Evolutionary conservation across 2,113 vertebrate genomes (phyloP), one percentile per base, ranked within the genome.

Genomic region (Pygoscelis antarcticus): DNA sequence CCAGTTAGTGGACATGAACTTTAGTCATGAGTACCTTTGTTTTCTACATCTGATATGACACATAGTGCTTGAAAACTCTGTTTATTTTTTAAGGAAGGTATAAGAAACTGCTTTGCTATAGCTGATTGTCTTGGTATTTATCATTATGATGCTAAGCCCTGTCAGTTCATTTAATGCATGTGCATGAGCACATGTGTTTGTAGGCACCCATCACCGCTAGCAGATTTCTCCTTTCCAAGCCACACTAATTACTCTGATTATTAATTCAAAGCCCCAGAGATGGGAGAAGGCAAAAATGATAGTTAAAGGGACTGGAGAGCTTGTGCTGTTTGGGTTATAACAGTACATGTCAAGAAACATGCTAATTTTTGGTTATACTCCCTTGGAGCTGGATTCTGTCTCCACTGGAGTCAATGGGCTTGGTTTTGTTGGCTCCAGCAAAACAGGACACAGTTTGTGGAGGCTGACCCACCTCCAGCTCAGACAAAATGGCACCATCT

Each of bases 51-150:
- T 77, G 79, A 78, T 92, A 81, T 25, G 68, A 74, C 51, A 66
- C 82, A 51, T 11, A 32, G 75, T 70, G 54, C 70, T 46, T 76
- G 81, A 52, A 93, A 96, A 57, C 49, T 87, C 74, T 85, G 49
- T 83, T 95, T 96, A 13, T 91, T 91, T 95, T 95, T 79, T 29
- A 85, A 87, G 52, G 66, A 82, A 72, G 71, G 30, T 19, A 29
- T 32, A 66, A 69, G 83, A 78, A 94, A 27, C 58, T 85, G 66
- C 54, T 93, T 85, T 82, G 49, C 89, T 76, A 89, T 38, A 76
- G 58, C 54, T 81, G 80, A 72, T 42, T 94, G 47, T 69, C 62
- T 83, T 4, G 1, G 19, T 76, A 32, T 76, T 85, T 87, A 65
- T 79, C 30, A 11, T 69, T 34, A 20, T 8, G 34, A 27, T 76